phyloP scores from a whole-genome alignment of 2,113 vertebrate genomes.

The Callipepla californica region DNA sequence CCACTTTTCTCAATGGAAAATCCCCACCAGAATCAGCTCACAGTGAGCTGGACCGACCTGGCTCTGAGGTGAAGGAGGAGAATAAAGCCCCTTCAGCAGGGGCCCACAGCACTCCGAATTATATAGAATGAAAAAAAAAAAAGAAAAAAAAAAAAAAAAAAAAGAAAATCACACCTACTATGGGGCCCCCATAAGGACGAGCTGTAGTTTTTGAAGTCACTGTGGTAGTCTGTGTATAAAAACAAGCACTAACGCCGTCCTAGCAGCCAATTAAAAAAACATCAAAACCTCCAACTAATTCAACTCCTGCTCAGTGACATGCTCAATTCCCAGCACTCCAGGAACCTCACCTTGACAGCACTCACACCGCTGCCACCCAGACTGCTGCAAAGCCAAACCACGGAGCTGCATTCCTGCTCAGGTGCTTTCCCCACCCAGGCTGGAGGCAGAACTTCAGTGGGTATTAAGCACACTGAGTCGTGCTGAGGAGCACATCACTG shows the following conservation, averaged over 20 bases:
- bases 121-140: not conserved
- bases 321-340: not conserved
- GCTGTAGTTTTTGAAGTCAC: too few relatives aligned
- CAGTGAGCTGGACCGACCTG: not conserved
- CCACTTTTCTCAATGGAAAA: not conserved
- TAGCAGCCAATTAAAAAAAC: not conserved
- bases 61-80: not conserved
- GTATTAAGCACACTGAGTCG: not conserved
- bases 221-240: not conserved
- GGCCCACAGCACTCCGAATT: not conserved
- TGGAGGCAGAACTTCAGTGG: fast-evolving
- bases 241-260: not conserved
- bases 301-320: not conserved
- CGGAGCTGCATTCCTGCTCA: not conserved
- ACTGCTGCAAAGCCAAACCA: not conserved
- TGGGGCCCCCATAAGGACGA: not conserved
- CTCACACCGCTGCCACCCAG: not conserved
- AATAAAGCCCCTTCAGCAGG: not conserved
- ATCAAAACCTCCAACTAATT: not conserved
- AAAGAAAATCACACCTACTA: not conserved
- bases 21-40: not conserved
- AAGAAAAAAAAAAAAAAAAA: not conserved
- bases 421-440: not conserved
- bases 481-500: fast-evolving
- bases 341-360: not conserved